Base-by-base conservation (phyloP, 2,888 invertebrate species). In the Ptilodon capucinus region DNA sequence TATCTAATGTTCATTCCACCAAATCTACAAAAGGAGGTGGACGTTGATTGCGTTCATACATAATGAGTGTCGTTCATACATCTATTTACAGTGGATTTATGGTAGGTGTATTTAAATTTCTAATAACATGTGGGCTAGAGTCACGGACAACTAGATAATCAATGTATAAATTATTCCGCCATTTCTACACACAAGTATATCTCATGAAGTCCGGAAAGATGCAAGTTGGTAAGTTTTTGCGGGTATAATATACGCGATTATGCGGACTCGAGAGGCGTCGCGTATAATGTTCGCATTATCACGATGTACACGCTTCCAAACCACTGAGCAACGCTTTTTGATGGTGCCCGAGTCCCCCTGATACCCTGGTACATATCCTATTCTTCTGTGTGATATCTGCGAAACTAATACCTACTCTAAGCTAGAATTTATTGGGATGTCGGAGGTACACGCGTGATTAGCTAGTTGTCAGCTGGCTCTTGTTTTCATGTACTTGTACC, bases 281-380 rank as follows among this genome's bases (percentile, higher is more conserved):
- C 76, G 89, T 86, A 91, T 91, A 90, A 91, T 91, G 88, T 78
- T 80, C 83, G 48, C 89, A 91, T 90, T 89, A 89, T 87, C 86
- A 68, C 81, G 75, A 79, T 81, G 77, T 79, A 76, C 71, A 71
- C 72, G 71, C 77, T 86, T 84, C 81, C 86, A 74, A 74, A 74
- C 74, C 82, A 79, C 71, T 79, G 84, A 79, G 71, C 81, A 78
- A 62, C 68, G 63, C 63, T 65, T 65, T 65, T 65, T 65, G 67
- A 66, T 60, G 62, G 58, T 51, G 45, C 39, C 19, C 38, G 6
- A 46, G 54, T 66, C 62, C 64, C 61, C 66, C 57, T 60, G 64
- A 60, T 60, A 51, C 58, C 46, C 46, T 44, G 39, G 6, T 39
- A 39, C 17, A 7, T n/a, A 39, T 39, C 13, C 39, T 19, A 21